Percentiles rank a stretch among this genome's conserved stretches.
Evolutionary conservation across 1,140 invertebrate species (phyloP).

Genomic region (Aphelinus certus): DNA sequence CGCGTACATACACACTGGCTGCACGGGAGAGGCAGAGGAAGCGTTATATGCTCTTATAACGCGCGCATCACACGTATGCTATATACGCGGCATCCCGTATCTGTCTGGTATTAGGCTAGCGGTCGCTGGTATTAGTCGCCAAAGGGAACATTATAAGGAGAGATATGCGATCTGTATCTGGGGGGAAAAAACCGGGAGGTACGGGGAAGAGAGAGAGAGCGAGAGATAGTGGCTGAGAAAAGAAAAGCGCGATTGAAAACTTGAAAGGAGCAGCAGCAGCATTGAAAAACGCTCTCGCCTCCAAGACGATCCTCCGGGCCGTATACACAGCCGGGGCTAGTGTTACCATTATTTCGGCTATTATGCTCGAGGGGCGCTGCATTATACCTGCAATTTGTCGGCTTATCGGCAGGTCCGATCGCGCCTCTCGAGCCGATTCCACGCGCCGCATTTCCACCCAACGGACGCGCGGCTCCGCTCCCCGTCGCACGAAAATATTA

Average conservation of each 20-base stretch:
- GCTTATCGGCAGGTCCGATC: slow-evolving; percentile 60
- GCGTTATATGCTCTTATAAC: background rate
- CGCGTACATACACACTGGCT: too few species aligned
- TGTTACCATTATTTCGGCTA: slow-evolving; percentile 59
- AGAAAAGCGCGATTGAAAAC: slow-evolving; percentile 30
- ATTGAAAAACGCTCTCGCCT: slow-evolving; percentile 41
- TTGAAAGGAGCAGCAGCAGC: slow-evolving; percentile 56
- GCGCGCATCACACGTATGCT: background rate
- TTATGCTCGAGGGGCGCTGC: slow-evolving; percentile 46
- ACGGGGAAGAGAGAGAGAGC: slow-evolving; percentile 32
- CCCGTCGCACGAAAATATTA: slow-evolving; percentile 35
- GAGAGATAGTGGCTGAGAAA: background rate
- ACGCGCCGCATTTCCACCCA: background rate
- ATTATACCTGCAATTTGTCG: slow-evolving; percentile 64
- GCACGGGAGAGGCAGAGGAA: too few species aligned
- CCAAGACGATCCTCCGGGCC: slow-evolving; percentile 39
- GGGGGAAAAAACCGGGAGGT: slow-evolving; percentile 36
- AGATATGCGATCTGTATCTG: slow-evolving; percentile 51
- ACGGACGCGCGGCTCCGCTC: too few species aligned
- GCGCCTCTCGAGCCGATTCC: slow-evolving; percentile 11
- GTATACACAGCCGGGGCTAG: slow-evolving; percentile 47
- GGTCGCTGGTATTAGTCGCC: background rate
- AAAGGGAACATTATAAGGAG: slow-evolving; percentile 31
- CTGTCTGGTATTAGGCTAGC: background rate
- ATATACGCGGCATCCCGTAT: background rate